Conservation (phyloP, 2,797 vertebrate species). For the Telmatherina bonti region DNA sequence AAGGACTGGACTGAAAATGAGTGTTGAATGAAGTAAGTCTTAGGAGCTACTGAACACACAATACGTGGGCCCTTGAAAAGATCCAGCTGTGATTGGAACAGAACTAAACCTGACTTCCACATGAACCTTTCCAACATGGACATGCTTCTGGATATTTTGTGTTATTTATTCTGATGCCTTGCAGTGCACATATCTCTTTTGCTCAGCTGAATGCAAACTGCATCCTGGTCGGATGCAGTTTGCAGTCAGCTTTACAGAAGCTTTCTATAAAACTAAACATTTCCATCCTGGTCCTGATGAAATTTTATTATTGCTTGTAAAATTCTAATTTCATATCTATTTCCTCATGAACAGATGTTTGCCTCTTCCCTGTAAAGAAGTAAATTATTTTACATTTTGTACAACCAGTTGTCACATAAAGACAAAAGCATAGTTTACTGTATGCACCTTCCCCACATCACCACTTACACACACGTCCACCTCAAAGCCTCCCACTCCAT, state of each 20-base stretch:
- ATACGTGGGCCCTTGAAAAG: neutral
- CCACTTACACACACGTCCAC: conserved; percentile 31
- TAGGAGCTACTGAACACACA: neutral
- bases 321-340: neutral
- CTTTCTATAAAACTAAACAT: too few species aligned
- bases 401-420: conserved; percentile 7
- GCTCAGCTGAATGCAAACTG: neutral
- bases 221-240: neutral
- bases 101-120: neutral
- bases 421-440: conserved; percentile 25
- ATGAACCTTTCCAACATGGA: neutral
- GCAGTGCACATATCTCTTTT: neutral
- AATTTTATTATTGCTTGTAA: too few species aligned
- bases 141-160: neutral
- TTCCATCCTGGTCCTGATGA: too few species aligned
- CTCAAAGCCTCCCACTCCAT: conserved; percentile 57
- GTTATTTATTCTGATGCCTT: neutral
- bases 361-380: neutral
- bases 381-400: too few species aligned
- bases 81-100: neutral
- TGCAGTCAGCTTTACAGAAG: neutral
- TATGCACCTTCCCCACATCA: conserved; percentile 22
- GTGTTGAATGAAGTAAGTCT: neutral
- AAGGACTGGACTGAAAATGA: too few species aligned
- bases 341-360: neutral